Evolutionary conservation across 2,113 vertebrate genomes (phyloP), one percentile per base, ranked within the genome.

Genomic region (Hippocampus comes): DNA sequence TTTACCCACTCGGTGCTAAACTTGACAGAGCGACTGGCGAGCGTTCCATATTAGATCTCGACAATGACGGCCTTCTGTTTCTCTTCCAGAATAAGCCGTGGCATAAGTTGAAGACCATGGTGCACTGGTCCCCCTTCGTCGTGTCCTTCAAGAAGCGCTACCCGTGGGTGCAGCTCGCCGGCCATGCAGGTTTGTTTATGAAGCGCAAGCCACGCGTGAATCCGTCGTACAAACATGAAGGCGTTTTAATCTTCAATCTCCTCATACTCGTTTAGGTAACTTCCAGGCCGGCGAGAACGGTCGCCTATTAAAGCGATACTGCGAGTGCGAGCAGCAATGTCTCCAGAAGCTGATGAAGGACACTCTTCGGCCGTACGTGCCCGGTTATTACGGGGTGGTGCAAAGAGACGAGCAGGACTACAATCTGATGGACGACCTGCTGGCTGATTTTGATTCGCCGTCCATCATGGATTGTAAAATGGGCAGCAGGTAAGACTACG

Each of bases 391-490:
- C 0, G 96, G 96, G 0, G 78, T 93, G 9, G 92, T 93, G n/a
- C 91, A 93, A 74, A 84, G 72, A 49, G 93, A 93, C 0, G 89
- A 93, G 21, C 93, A 97, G 84, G 86, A 92, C 72, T 97, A 95
- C 73, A 96, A 96, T 86, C 85, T 94, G 73, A 95, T 97, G 95
- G 94, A 96, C 14, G 95, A 97, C 67, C 93, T 97, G 66, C 88
- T 97, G 77, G 91, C 92, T 0, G 92, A 94, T 72, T 97, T 97
- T 1, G 92, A 95, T 43, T 93, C 92, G 0, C 95, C 96, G 2
- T 95, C 94, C 67, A 94, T 96, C 85, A 97, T 97, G 96, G 96
- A 97, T 89, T 97, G 95, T 87, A 97, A 97, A 75, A 97, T 97
- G 95, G 96, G 96, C 66, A 94, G 88, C 89, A 92, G 95, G 96